Base-by-base conservation (phyloP, 2,888 invertebrate species). In the Melinopterus prodromus region DNA sequence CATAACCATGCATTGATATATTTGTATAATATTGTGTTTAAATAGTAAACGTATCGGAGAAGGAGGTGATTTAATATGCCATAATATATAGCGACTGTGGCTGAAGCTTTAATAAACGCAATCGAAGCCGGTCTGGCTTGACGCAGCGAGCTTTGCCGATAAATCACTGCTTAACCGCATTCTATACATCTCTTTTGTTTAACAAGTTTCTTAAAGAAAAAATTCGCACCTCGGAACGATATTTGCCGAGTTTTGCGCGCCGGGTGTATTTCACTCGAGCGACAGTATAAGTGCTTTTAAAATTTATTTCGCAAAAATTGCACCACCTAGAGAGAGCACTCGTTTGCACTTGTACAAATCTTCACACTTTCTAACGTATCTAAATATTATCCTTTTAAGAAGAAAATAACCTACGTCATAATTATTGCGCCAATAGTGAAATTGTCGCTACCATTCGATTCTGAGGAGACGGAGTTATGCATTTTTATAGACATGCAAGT, bases 131-230 rank as follows among this genome's bases (percentile, higher is more conserved):
- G 53, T 12, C 53, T 53, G 53, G 12, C 9, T 53, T 35, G 74
- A 16, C 16, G 37, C 74, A n/a, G 35, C 74, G 12, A n/a, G 74
- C n/a, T 74, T 74, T 36, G 74, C 36, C 74, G 35, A 74, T 74
- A 74, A 74, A 74, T 74, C 74, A 74, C 35, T 37, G 74, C 35
- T 74, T 74, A 74, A 74, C 74, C 74, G 74, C 74, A 37, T 37
- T 74, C 74, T 74, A 74, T 74, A 37, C 36, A 37, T 74, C 74
- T 37, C 74, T 74, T 74, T 74, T 74, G 74, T 74, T 74, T 74
- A 74, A 74, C 74, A 74, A 74, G 74, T 74, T 74, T 35, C 74
- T 74, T 37, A 36, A 74, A 74, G 74, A 35, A 74, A 74, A 74
- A 74, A 74, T 74, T 6, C 53, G 9, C 53, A 53, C 53, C 53